Percentiles rank a stretch among this genome's conserved stretches.
Conservation (phyloP, 2,113 vertebrate genomes). For the Chlorodrepanis virens region DNA sequence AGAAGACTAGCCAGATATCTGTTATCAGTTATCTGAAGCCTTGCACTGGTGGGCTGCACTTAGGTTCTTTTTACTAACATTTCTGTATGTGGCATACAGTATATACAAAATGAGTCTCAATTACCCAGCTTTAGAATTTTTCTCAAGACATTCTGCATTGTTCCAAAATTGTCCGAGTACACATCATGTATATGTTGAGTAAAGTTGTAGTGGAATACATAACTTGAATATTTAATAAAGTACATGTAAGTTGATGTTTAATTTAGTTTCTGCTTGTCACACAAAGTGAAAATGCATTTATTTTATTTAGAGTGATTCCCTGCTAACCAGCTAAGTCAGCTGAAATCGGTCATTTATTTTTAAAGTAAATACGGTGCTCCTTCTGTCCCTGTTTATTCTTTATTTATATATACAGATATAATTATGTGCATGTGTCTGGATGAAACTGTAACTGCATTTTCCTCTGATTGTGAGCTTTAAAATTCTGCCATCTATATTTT, state of each 20-base stretch:
- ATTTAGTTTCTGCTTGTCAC: constrained; percentile 2
- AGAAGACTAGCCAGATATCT: not conserved
- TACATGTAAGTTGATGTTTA: not conserved
- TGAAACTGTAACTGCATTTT: constrained; percentile 2
- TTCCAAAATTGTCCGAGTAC: not conserved
- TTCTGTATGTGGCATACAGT: not conserved
- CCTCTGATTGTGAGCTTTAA: not conserved
- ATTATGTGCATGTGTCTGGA: not conserved
- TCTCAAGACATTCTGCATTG: not conserved
- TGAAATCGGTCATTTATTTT: constrained; percentile 9
- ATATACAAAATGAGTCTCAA: not conserved
- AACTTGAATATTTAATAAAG: not conserved
- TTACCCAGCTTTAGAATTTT: not conserved
- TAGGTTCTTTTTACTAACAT: not conserved
- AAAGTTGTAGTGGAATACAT: not conserved
- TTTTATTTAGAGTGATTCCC: not conserved
- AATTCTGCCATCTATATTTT: constrained; percentile 36
- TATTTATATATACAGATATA: not conserved
- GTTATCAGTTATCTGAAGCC: not conserved
- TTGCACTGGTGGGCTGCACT: not conserved
- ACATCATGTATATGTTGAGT: not conserved
- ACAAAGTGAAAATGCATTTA: not conserved
- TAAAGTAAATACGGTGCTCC: not conserved
- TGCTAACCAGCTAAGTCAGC: not conserved
- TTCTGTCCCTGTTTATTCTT: not conserved